phyloP scores from a whole-genome alignment of 1,140 invertebrate genomes.

The Nephila pilipes region DNA sequence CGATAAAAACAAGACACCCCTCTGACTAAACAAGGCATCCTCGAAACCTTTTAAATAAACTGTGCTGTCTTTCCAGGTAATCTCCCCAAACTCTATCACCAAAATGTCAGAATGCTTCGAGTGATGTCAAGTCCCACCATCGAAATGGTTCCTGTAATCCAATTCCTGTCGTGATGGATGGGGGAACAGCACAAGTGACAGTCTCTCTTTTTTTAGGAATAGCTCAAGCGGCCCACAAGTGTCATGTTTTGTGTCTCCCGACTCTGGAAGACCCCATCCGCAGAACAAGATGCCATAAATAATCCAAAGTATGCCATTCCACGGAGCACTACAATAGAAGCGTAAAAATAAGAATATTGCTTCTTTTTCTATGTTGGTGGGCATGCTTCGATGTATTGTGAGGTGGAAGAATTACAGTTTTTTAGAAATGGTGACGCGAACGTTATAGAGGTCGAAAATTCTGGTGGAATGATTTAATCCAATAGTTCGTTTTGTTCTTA shows the following conservation, averaged over 20 bases:
- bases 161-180: slow-evolving; percentile 18
- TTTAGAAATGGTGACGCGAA: not conserved
- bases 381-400: not conserved
- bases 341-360: slow-evolving; percentile 38
- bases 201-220: not conserved
- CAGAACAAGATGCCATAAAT: slow-evolving; percentile 50
- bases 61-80: not conserved
- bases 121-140: not conserved
- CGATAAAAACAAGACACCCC: not conserved
- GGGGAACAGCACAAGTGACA: not conserved
- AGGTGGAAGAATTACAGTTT: not conserved
- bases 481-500: too few species aligned
- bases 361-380: not conserved
- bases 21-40: not conserved
- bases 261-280: not conserved
- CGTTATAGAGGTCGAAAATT: too few species aligned
- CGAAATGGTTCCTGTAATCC: not conserved
- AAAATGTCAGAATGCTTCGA: not conserved
- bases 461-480: too few species aligned
- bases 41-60: not conserved
- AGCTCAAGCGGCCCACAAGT: not conserved
- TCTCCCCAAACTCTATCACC: not conserved
- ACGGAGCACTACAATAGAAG: not conserved
- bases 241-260: slow-evolving; percentile 50
- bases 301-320: slow-evolving; percentile 28